Percentiles rank a stretch among this genome's conserved stretches.
phyloP scores from a whole-genome alignment of 2,797 vertebrate genomes.

The Hyperoplus immaculatus region DNA sequence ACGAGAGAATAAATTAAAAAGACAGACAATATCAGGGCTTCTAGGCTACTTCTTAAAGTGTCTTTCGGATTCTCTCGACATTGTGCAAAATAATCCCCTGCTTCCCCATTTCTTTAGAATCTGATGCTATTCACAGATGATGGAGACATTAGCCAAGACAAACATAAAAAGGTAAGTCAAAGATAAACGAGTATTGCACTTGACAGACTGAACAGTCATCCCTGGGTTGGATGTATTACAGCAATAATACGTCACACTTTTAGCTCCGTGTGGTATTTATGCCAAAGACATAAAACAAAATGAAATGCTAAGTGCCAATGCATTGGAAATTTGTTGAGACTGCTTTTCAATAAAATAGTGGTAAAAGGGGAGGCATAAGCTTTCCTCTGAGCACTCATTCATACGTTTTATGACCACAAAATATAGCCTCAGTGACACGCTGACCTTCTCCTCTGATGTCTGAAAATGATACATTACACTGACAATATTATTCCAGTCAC shows the following conservation, averaged over 20 bases:
- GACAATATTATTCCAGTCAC: neutral
- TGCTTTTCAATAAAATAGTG: neutral
- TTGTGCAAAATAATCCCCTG: slow-evolving; percentile 30
- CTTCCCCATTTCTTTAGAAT: slow-evolving; percentile 32
- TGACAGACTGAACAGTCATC: slow-evolving; percentile 37
- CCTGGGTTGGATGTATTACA: slow-evolving; percentile 39
- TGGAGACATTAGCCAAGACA: slow-evolving; percentile 48
- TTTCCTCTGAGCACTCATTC: slow-evolving; percentile 45
- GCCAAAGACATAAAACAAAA: slow-evolving; percentile 13
- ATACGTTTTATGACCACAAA: slow-evolving; percentile 23
- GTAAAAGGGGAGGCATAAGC: slow-evolving; percentile 2
- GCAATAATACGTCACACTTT: slow-evolving; percentile 5
- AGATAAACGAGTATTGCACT: slow-evolving; percentile 30
- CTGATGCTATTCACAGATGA: slow-evolving; percentile 52
- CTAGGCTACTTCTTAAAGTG: slow-evolving; percentile 18
- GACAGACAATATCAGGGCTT: slow-evolving; percentile 31
- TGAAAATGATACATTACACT: slow-evolving; percentile 12
- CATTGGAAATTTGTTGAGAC: slow-evolving; percentile 21
- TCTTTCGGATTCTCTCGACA: slow-evolving; percentile 36
- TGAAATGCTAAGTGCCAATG: slow-evolving; percentile 36
- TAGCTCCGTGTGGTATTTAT: slow-evolving; percentile 38
- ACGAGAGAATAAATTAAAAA: slow-evolving; percentile 18
- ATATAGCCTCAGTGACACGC: neutral
- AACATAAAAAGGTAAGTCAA: slow-evolving; percentile 18
- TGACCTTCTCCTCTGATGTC: slow-evolving; percentile 1